Base-by-base conservation (phyloP, 2,797 vertebrate species). In the Danionella dracula region DNA sequence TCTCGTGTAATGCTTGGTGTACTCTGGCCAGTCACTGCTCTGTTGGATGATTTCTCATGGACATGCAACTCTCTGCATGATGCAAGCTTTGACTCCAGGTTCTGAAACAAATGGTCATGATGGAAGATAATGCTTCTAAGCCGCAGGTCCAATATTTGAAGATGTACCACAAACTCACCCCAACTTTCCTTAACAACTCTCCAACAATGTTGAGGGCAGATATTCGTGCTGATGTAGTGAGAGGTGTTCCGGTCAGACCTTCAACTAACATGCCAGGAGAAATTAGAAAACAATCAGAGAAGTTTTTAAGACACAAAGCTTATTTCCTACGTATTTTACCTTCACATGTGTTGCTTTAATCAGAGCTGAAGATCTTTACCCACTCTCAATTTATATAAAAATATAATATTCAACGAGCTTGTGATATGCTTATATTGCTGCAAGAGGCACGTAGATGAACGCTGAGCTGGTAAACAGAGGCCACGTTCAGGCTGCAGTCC, bases 181-280 rank as follows among this genome's bases (percentile, higher is more conserved):
- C 95, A 0, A 99, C 97, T 97, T 99, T 99, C 68, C 93, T 88
- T 54, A 99, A 89, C 71, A 99, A 86, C 80, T 99, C 97, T 48
- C 96, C 95, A 1, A 99, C 95, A 0, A 99, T 98, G 79, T 97
- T 97, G 27, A 99, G 92, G 4, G 95, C 96, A 35, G 97, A 99
- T 87, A 98, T 98, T 66, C 95, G 90, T 45, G 95, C 94, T 0
- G 96, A 94, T 0, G 96, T 94, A 0, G 95, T 99, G 37, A 99
- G 91, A 0, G 96, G 97, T 1, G 91, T 96, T 68, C 92, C 90
- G 0, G 89, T 78, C 0, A 88, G 84, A 53, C 89, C 83, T 67
- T 93, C 92, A 13, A 93, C 94, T 85, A 75, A 79, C 38, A 61
- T n/a, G 40, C 16, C 13, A 60, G 16, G 8, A 54, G 41, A 35